Conservation (phyloP, 2,113 vertebrate species). For the Pipra filicauda region DNA sequence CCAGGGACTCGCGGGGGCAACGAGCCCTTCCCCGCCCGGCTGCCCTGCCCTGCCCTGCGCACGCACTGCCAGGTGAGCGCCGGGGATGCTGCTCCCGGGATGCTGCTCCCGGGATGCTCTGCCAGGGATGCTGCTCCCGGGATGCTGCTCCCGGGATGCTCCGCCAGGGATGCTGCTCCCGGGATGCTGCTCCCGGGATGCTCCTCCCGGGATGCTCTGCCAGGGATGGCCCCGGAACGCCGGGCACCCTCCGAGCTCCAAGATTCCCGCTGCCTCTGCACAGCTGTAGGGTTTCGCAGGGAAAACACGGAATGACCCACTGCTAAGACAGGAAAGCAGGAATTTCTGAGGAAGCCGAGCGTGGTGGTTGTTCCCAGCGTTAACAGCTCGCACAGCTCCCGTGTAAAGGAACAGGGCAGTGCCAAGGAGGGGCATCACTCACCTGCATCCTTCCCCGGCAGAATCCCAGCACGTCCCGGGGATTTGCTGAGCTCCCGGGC, state of each 20-base stretch:
- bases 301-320: accelerated
- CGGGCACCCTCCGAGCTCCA: not conserved
- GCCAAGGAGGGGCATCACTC: not conserved
- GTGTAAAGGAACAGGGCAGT: accelerated
- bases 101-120: accelerated
- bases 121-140: not conserved
- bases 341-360: accelerated
- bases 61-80: not conserved
- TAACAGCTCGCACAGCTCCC: accelerated
- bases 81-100: not conserved
- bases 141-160: not conserved
- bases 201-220: accelerated
- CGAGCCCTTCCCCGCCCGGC: not conserved
- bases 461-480: not conserved
- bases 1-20: not conserved
- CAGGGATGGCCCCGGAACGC: not conserved
- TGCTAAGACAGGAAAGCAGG: accelerated
- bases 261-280: accelerated
- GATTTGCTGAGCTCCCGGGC: not conserved
- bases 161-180: not conserved
- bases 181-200: not conserved
- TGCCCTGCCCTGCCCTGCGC: not conserved
- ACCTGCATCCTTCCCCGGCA: not conserved
- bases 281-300: not conserved
- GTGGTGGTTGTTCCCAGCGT: accelerated